These are phyloP conservation scores for Garra rufa DNA, from an alignment of 2,113 vertebrate genomes.

Conservation along the genomic window DNA sequence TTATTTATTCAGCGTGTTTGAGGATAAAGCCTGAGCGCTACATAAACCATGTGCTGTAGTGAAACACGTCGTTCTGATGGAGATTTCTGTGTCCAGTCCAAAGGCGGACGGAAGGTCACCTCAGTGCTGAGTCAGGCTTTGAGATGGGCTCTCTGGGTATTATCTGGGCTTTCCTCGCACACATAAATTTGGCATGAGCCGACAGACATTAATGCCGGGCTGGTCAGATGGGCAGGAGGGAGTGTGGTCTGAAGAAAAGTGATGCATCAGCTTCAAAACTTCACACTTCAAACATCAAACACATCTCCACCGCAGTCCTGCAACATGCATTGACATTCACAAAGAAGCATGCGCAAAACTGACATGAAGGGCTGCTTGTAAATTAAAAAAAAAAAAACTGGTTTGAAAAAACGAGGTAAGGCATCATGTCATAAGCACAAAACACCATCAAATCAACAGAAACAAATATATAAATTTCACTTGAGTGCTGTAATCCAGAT, in stretches of 20 bases:
- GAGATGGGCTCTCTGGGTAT: conserved; percentile 15
- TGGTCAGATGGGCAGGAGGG: conserved; percentile 9
- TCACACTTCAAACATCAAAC: conserved; percentile 12
- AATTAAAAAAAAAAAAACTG: background rate
- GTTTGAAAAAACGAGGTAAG: no score
- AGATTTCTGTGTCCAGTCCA: background rate
- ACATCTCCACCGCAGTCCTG: background rate
- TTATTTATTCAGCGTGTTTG: background rate
- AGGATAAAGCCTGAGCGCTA: background rate
- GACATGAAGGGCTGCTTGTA: background rate
- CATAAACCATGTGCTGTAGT: background rate
- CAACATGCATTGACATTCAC: background rate
- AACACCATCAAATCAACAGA: no score
- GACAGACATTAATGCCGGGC: conserved; percentile 24
- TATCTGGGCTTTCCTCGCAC: conserved; percentile 14
- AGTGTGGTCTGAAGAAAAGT: background rate
- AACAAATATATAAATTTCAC: no score
- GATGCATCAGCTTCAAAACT: conserved; percentile 31
- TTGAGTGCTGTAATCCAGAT: no score
- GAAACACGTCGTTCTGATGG: background rate
- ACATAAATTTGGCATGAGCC: conserved; percentile 21
- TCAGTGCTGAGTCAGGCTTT: conserved; percentile 29
- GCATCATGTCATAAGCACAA: no score
- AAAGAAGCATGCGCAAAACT: background rate
- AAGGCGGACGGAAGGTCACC: background rate